Evolutionary conservation across 2,888 invertebrate species (phyloP), one percentile per base, ranked within the genome.

Genomic region (Apoderus coryli): DNA sequence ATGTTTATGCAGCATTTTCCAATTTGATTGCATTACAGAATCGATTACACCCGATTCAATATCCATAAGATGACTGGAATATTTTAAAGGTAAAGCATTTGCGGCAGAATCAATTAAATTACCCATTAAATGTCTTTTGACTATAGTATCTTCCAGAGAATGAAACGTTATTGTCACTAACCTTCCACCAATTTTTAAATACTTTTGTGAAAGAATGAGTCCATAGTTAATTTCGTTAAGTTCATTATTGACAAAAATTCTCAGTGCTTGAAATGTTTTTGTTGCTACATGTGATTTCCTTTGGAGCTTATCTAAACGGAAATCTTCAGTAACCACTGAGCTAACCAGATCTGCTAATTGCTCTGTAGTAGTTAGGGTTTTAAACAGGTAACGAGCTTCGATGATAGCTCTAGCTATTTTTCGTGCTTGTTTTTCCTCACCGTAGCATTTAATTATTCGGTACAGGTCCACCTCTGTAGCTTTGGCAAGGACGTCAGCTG

Each of bases 211-310:
- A 31, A 89, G 47, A 13, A 82, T 53, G 57, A 95, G 70, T 0
- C 75, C 92, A 54, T 81, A 84, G 61, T 92, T 85, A 2, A 95
- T 69, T 64, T 95, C 92, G 54, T 95, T 95, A 1, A 95, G 60
- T 61, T 95, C 95, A 55, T 95, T 85, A 53, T 95, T 95, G 1
- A 95, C 85, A 58, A 95, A 92, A 47, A 95, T 93, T 36, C 95
- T 66, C 37, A 95, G 56, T 0, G 93, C 93, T 63, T 90, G 77
- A 60, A 95, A 95, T 0, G 86, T 76, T 64, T 88, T 90, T 1
- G 90, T 92, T 0, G 92, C 93, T 35, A 71, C 69, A 47, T 92
- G 89, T 3, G 77, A 60, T 2, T 68, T 71, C 36, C 86, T 63
- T 33, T 77, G 72, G 5, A 90, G 48, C 55, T 76, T 78, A 51